Base-by-base conservation (phyloP, 2,797 vertebrate genomes). In the Diplodus sargus region DNA sequence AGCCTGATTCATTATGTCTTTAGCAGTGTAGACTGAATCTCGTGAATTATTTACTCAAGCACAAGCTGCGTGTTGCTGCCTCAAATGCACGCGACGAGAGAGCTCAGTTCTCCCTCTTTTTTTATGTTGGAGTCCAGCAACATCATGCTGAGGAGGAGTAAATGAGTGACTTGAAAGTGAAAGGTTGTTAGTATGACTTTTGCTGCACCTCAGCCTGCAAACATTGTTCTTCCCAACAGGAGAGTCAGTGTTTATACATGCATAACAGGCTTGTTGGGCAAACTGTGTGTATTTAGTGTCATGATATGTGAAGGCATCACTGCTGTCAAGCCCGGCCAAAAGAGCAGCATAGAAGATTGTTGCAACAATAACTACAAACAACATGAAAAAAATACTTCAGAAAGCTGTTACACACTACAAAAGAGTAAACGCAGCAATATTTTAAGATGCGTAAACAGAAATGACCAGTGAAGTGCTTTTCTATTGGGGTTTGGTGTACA, bases 11-110 rank as follows among this genome's bases (percentile, higher is more conserved):
- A 17, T 82, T 61, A 20, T 59, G 70, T 43, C 54, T 48, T 62
- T 56, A 61, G 80, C 67, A 11, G 67, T 51, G 74, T 20, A 45
- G 75, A 76, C 61, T 70, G 34, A n/a, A 45, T 28, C 59, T 58
- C 14, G n/a, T 88, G 62, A 89, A 91, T 90, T 82, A 86, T 90
- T 89, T 13, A 81, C 69, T 22, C 9, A 25, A 42, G 63, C 60
- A 56, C 69, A 69, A 82, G 49, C 67, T 25, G n/a, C 65, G 66
- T 11, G 15, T 70, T 15, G 16, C 48, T 48, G 28, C 52, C 47
- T 14, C 42, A 9, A 5, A 18, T 63, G 59, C 64, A 80, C 11
- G 34, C 9, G 0, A 62, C 65, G 25, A 65, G 23, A 59, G 53
- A 8, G 22, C 45, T 17, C 25, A 56, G 15, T 30, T 70, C 10